These are phyloP conservation scores for Acanthisitta chloris DNA, from an alignment of 2,113 vertebrate species.

Conservation along the genomic window DNA sequence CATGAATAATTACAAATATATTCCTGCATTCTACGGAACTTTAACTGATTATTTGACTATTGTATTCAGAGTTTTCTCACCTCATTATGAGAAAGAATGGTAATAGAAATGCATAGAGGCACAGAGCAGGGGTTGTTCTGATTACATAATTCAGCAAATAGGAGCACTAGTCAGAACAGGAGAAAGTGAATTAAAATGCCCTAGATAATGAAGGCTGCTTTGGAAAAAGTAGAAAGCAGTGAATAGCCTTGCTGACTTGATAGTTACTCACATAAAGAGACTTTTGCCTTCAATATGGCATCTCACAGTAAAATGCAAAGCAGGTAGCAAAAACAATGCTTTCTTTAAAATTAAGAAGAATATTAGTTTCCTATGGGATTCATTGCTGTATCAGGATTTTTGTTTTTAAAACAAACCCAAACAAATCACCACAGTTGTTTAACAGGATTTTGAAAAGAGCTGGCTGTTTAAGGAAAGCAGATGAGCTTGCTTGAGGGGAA, in stretches of 20 bases:
- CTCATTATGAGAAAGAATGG: neutral
- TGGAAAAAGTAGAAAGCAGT: neutral
- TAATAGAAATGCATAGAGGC: neutral
- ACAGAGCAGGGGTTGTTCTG: neutral
- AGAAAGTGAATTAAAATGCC: neutral
- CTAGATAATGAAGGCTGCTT: neutral
- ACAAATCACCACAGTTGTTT: neutral
- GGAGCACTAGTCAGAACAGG: neutral
- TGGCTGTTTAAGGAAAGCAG: neutral
- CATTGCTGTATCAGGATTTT: neutral
- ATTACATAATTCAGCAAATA: neutral
- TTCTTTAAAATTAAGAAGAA: neutral
- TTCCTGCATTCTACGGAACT: neutral
- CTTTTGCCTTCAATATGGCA: neutral
- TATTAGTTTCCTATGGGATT: neutral
- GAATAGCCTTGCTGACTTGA: neutral
- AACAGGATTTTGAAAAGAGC: neutral
- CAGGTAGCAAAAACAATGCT: neutral
- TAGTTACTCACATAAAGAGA: neutral
- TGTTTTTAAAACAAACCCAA: no score
- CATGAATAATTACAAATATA: slow-evolving; percentile 8
- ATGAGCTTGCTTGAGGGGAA: neutral
- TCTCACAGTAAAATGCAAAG: neutral
- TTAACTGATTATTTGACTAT: neutral
- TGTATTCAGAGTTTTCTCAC: neutral